Base-by-base conservation (phyloP, 2,797 vertebrate genomes). In the Ctenochaetus hawaiiensis region DNA sequence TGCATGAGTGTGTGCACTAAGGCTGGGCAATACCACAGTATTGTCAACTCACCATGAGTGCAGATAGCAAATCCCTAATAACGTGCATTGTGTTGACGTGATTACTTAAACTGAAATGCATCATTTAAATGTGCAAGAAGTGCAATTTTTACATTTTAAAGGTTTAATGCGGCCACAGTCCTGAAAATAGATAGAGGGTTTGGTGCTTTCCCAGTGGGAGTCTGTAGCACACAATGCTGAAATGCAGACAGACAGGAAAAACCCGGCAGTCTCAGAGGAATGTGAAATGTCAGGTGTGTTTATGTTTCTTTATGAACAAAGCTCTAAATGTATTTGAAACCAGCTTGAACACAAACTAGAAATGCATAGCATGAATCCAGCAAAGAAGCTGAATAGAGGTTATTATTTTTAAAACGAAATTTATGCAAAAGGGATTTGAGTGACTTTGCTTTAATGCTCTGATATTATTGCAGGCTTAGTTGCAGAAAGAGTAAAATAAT, bases 201-300 rank as follows among this genome's bases (percentile, higher is more conserved):
- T 3, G 8, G 11, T 17, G 22, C 8, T 47, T 20, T 67, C 22
- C 51, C 39, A 43, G 37, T 48, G 45, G 57, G 72, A 59, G 34
- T 53, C 34, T 23, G 54, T 22, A 11, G 58, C 59, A 47, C 34
- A 68, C 60, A 23, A 9, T 22, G 30, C 30, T 34, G 30, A 34
- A 34, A 34, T 34, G 30, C 30, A 34, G 30, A 34, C 30, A 34
- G 30, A 34, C 30, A 34, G 30, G 30, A 34, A 34, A 34, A 41
- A 51, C 47, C 22, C n/a, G 49, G 53, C 39, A 23, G 47, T 61
- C 61, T 59, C 60, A 16, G 59, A 61, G 60, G 73, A 65, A 23
- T 59, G 69, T 57, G 73, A 80, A 80, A 84, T 84, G 70, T 80
- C 82, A 74, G 56, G 44, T 64, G 34, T 76, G 53, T 74, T 77